Evolutionary conservation across 92 coral and sea anemone genomes (phyloP).

Genomic region (Porites divaricata): DNA sequence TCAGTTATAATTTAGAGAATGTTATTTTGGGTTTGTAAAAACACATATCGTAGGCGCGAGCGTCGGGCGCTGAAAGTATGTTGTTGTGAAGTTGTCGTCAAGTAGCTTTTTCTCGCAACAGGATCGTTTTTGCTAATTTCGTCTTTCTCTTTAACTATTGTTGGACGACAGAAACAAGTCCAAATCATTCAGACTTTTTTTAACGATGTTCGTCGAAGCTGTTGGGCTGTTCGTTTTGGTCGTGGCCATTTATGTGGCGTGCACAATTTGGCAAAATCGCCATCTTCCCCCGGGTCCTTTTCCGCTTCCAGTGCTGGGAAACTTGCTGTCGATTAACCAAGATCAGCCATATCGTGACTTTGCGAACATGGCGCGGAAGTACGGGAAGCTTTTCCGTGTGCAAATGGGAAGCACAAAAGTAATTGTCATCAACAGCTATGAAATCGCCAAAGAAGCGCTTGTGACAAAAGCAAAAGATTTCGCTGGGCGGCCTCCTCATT

Average conservation of each 20-base stretch:
- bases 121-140: too few relatives aligned
- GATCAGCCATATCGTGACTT: constrained; percentile 68
- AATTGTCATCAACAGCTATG: constrained; percentile 76
- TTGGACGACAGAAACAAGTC: too few relatives aligned
- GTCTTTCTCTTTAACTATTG: too few relatives aligned
- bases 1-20: too few relatives aligned
- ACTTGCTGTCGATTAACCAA: constrained; percentile 65
- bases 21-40: too few relatives aligned
- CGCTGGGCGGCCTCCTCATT: constrained; percentile 82
- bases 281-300: constrained; percentile 80
- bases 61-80: too few relatives aligned
- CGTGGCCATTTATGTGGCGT: constrained; percentile 16
- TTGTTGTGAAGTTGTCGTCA: too few relatives aligned
- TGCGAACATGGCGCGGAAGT: constrained; percentile 53
- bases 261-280: constrained; percentile 31
- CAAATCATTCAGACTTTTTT: not conserved
- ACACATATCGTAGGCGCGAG: too few relatives aligned
- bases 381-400: constrained; percentile 77
- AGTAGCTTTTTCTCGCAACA: too few relatives aligned
- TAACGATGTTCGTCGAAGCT: not conserved
- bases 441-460: constrained; percentile 84
- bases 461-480: constrained; percentile 68
- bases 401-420: constrained; percentile 74
- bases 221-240: not conserved
- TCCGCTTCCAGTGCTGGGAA: constrained; percentile 86